Evolutionary conservation across 2,888 invertebrate genomes (phyloP).

Genomic region (Harpalus rubripes): DNA sequence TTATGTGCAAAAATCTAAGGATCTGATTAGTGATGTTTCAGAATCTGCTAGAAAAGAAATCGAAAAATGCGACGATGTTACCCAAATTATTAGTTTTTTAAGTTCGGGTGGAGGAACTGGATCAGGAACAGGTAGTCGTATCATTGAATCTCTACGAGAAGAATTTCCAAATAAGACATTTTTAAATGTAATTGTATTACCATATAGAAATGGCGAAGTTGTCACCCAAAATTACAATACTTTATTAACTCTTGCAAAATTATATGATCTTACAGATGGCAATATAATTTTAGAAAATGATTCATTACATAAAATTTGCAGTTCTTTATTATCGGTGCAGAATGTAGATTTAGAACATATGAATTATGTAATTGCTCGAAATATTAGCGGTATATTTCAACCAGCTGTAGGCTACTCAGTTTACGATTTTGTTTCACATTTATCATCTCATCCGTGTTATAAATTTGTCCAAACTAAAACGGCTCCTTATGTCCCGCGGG

Average conservation of each 20-base stretch:
- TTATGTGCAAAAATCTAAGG: constrained; percentile 76
- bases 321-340: constrained; percentile 73
- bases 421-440: constrained; percentile 74
- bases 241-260: constrained; percentile 77
- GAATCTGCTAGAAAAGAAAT: constrained; percentile 76
- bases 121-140: constrained; percentile 78
- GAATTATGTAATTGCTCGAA: constrained; percentile 78
- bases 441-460: constrained; percentile 78
- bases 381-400: constrained; percentile 77
- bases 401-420: constrained; percentile 74
- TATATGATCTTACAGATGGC: constrained; percentile 76
- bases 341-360: constrained; percentile 75
- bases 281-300: constrained; percentile 78
- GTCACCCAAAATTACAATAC: constrained; percentile 80
- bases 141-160: constrained; percentile 76
- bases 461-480: constrained; percentile 77
- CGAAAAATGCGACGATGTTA: constrained; percentile 77
- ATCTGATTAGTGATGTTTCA: constrained; percentile 74
- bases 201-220: constrained; percentile 78
- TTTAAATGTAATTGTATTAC: constrained; percentile 76
- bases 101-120: constrained; percentile 80
- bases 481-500: constrained; percentile 74
- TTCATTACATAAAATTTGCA: constrained; percentile 76
- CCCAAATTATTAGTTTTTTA: constrained; percentile 77
- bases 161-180: constrained; percentile 78